Base-by-base conservation (phyloP, 2,888 invertebrate species). In the Oeneis ivallda region DNA sequence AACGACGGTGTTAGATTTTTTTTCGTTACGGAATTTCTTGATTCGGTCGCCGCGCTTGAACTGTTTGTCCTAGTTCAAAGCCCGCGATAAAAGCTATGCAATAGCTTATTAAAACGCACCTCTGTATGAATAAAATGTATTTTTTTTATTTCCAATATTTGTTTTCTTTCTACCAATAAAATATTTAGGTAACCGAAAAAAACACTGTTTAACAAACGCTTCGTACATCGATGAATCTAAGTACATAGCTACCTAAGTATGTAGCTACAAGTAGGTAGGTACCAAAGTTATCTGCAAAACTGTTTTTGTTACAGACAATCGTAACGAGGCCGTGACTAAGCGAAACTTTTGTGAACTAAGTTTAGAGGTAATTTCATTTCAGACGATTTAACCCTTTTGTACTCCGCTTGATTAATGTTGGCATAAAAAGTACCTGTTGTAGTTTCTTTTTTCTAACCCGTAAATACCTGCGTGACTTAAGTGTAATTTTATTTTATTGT, bases 301-400 rank as follows among this genome's bases (percentile, higher is more conserved):
- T 34, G 47, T 59, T 59, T 41, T 26, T 37, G 3, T 17, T 49
- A 41, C 66, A 45, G 57, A 67, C 67, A 71, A 70, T 70, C 61
- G 70, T 66, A 67, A 70, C 50, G 65, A 75, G 71, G 66, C 71
- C 72, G 69, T 82, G 82, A 82, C 74, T 81, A 68, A 79, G 74
- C 47, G 41, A 66, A 74, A 77, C 75, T 73, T 65, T 72, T 61
- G 56, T 60, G 67, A 69, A 66, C 65, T 62, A 65, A 66, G 69
- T 70, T 71, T 67, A 65, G 69, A 70, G 69, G 74, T 77, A 71
- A 67, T 73, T 72, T 72, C 71, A 54, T 72, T 71, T 72, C 70
- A 75, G 71, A 78, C 62, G 60, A 66, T 65, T 53, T 58, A 70
- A 70, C 71, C 69, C 70, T 69, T 70, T 71, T 66, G 67, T 70